Base-by-base conservation (phyloP, 1,140 invertebrate genomes). In the Argopecten irradians region DNA sequence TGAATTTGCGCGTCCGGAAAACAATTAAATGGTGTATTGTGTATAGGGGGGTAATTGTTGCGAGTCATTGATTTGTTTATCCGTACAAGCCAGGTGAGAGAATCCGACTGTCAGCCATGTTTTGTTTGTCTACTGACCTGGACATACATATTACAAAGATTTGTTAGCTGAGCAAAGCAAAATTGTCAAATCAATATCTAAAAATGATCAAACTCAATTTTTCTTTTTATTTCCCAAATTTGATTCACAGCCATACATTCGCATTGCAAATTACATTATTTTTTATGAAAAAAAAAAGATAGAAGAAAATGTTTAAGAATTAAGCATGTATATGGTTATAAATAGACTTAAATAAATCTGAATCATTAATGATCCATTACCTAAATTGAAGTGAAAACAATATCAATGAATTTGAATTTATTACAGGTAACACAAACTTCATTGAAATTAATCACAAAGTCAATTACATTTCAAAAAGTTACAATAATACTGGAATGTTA, bases 11-110 rank as follows among this genome's bases (percentile, higher is more conserved):
- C n/a, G 55, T 71, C 22, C 55, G n/a, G 55, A 71, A 46, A 71
- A 71, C 55, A 71, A 71, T 71, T 71, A 28, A 71, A 71, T 28
- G n/a, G 55, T 71, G 55, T 71, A 71, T 71, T 71, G 55, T 71
- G 55, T 71, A 11, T 71, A 3, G n/a, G 22, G 28, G 55, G 22
- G 55, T 71, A 71, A 71, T 71, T 71, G 55, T 71, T 71, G 55
- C 55, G 55, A 71, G 55, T 71, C 55, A 71, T 71, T 71, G 55
- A 71, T 71, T 19, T 71, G 55, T 71, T n/a, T 71, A n/a, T 28
- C 22, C 22, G 55, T 71, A 71, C 55, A n/a, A n/a, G 55, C 55
- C 55, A 16, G 22, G 55, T 11, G 55, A n/a, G 55, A 71, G 55
- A 71, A 71, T 71, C 1, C 55, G 55, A n/a, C 55, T 16, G 55